Conservation (phyloP, 2,113 vertebrate genomes). For the Hylia prasina region DNA sequence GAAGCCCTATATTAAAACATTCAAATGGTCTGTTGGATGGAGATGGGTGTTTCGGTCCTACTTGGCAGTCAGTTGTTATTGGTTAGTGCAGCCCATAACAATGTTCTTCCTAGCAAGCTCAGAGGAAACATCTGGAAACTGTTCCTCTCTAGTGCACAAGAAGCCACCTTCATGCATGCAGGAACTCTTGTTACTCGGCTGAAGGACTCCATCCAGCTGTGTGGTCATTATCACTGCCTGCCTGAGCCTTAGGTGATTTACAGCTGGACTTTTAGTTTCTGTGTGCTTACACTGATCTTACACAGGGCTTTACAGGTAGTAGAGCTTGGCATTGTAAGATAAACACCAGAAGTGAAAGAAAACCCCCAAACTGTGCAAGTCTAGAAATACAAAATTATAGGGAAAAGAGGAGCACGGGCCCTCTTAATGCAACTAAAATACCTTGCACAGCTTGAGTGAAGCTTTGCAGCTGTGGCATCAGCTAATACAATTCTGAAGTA, state of each 20-base stretch:
- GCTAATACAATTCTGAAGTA: neutral
- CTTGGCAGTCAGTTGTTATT: neutral
- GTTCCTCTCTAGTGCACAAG: neutral
- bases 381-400: neutral
- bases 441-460: neutral
- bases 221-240: neutral
- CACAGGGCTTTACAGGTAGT: neutral
- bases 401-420: neutral
- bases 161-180: neutral
- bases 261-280: neutral
- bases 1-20: neutral
- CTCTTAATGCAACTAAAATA: neutral
- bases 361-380: rapidly evolving
- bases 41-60: neutral
- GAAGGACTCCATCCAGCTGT: neutral
- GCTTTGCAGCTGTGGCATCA: neutral
- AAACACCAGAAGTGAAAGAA: neutral
- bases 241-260: neutral
- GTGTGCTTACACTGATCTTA: neutral
- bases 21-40: neutral
- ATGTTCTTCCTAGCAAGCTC: neutral
- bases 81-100: neutral
- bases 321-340: neutral
- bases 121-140: neutral
- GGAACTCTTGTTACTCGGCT: neutral